Base-by-base conservation (phyloP, 2,113 vertebrate species). In the Aldabrachelys gigantea region DNA sequence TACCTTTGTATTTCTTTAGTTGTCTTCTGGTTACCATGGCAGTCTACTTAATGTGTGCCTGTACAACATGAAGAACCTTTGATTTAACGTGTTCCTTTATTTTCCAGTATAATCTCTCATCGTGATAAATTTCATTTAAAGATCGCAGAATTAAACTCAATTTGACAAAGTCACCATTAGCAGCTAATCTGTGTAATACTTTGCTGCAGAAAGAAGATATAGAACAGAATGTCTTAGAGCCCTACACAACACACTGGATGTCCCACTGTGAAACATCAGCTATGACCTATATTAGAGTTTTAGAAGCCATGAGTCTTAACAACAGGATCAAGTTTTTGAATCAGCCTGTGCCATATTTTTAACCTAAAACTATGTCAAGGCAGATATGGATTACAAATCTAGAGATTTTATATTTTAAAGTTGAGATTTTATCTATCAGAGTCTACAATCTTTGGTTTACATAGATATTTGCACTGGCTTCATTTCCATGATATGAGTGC, bases 11-110 rank as follows among this genome's bases (percentile, higher is more conserved):
- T 82, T 87, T n/a, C 25, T 54, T 56, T 62, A 83, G 87, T 76
- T 79, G 17, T 65, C 72, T 78, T 83, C 81, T 82, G 27, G 19
- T 88, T 85, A 85, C 84, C 78, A 79, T 4, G 44, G 65, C 52
- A 84, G 53, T 84, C 56, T 65, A 50, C 75, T 87, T 88, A 76
- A 54, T 75, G 84, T 82, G 38, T 62, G 31, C 84, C 41, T 75
- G 50, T 53, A 53, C 29, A 87, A 59, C 24, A 83, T 7, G 11
- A 89, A 92, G 57, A 62, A 72, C 29, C 56, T 86, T 89, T 86
- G n/a, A n/a, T 95, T 96, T 38, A 90, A 92, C 53, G 90, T 90
- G 8, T 53, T 91, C n/a, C 52, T 91, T 84, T 89, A 87, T 35
- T 90, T 69, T 69, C 49, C n/a, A 94, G 89, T 38, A 79, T 84